A percentile compares a stretch with the other conserved stretches of the same genome.
These are phyloP conservation scores for Brachyhypopomus occidentalis DNA, from an alignment of 2,113 vertebrate species.

Conservation along the genomic window DNA sequence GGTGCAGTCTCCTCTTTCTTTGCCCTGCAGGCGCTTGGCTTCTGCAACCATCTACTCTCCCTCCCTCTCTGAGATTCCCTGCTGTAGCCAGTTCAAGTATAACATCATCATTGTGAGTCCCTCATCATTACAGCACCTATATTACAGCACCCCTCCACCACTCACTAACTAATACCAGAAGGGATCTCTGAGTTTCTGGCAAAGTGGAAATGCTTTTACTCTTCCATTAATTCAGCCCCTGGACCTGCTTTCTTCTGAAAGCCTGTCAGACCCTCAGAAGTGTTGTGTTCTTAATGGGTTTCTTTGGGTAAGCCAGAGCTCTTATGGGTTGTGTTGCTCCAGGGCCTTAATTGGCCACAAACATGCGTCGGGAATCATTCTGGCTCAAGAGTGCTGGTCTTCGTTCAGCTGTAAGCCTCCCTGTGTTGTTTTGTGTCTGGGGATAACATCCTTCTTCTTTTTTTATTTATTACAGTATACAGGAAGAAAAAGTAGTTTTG, in stretches of 20 bases:
- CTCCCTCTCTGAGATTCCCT: constrained; percentile 60
- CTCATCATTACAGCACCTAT: not conserved
- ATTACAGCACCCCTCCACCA: not conserved
- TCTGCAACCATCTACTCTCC: constrained; percentile 51
- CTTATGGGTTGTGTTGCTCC: not conserved
- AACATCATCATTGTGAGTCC: constrained; percentile 77
- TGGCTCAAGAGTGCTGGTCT: not conserved
- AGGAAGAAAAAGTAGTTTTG: not conserved
- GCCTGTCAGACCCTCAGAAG: not conserved
- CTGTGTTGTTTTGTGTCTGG: not conserved
- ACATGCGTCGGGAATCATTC: not conserved
- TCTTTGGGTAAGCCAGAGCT: not conserved
- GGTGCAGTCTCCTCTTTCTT: not conserved
- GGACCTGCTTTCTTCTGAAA: not conserved
- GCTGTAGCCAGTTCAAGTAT: constrained; percentile 74
- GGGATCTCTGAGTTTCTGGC: not conserved
- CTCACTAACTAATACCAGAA: not conserved
- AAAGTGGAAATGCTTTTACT: not conserved
- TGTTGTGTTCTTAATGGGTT: not conserved
- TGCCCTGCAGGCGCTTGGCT: constrained; percentile 56
- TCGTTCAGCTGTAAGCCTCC: not conserved
- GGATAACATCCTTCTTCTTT: not conserved
- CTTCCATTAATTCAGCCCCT: not conserved
- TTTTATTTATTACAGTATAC: not conserved
- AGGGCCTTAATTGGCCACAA: not conserved